Base-by-base conservation (phyloP, 2,113 vertebrate species). In the Atractosteus spatula region DNA sequence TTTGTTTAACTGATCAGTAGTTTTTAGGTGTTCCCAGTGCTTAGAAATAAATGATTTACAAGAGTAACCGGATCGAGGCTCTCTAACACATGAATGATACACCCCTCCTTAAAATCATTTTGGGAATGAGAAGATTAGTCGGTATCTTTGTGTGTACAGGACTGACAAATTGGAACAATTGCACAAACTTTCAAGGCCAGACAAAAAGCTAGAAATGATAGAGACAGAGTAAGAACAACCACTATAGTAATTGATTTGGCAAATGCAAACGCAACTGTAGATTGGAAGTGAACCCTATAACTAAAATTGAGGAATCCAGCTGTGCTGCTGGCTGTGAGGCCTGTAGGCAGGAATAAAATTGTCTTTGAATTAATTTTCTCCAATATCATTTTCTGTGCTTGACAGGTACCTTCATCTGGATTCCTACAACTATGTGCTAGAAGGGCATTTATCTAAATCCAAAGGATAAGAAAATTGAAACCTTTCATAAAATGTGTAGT, bases 361-460 rank as follows among this genome's bases (percentile, higher is more conserved):
- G 12, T 59, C n/a, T 59, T 14, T 51, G 47, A 59, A 59, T 59
- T 7, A 59, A 59, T 59, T 59, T 59, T 8, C 57, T 59, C 57
- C 57, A 59, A 59, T 59, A 59, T 13, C 57, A 59, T 59, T 59
- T 59, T 59, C 57, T 16, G 14, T 59, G 57, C 57, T 59, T 17
- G 57, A 59, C 8, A 59, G 57, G 8, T 59, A 59, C 12, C 57
- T 16, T 6, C 12, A 59, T 17, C 57, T 59, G 57, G 12, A 59
- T 59, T 59, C 57, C 14, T 59, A 13, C 57, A 59, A 59, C 11
- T 59, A 59, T n/a, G 2, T 59, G 57, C 57, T 59, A 13, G 57
- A 59, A 59, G 57, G 57, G n/a, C n/a, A 59, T 59, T 59, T 59
- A 59, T 59, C 57, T 11, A 59, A 59, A 59, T 59, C 57, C 57